Percentiles rank a stretch among this genome's conserved stretches.
Evolutionary conservation across 1,140 invertebrate genomes (phyloP).

Genomic region (Mya arenaria): DNA sequence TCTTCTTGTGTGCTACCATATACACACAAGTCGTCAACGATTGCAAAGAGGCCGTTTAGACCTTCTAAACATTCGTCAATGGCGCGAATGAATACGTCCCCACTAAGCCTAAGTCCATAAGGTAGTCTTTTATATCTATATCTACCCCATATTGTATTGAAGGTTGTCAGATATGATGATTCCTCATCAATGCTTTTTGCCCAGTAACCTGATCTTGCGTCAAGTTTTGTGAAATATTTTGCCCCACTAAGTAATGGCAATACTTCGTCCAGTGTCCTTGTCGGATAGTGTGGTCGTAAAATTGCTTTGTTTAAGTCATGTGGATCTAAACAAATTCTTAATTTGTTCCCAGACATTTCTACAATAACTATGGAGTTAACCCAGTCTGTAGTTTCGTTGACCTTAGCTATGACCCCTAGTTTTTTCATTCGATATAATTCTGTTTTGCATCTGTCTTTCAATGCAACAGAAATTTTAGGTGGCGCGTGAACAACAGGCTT

Average conservation of each 20-base stretch:
- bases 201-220: slow-evolving; percentile 1
- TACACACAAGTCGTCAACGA: slow-evolving; percentile 5
- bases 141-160: slow-evolving; percentile 72
- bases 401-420: slow-evolving; percentile 57
- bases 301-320: slow-evolving; percentile 16
- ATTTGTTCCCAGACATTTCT: too few species aligned
- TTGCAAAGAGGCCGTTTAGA: background rate
- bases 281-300: slow-evolving; percentile 4
- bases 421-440: slow-evolving; percentile 60
- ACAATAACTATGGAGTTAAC: slow-evolving; percentile 78
- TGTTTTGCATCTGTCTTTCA: slow-evolving; percentile 46
- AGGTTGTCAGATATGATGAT: slow-evolving; percentile 64
- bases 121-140: background rate
- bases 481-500: slow-evolving; percentile 64
- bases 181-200: background rate
- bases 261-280: background rate
- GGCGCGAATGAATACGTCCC: background rate
- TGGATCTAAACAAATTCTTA: slow-evolving; percentile 3
- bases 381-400: slow-evolving; percentile 80
- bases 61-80: background rate
- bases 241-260: background rate
- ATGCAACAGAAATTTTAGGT: slow-evolving; percentile 67
- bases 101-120: background rate
- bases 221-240: background rate
- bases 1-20: background rate